Percentiles rank a stretch among this genome's conserved stretches.
These are phyloP conservation scores for Drosophila yooni DNA, from an alignment of 2,888 invertebrate genomes.

Conservation along the genomic window DNA sequence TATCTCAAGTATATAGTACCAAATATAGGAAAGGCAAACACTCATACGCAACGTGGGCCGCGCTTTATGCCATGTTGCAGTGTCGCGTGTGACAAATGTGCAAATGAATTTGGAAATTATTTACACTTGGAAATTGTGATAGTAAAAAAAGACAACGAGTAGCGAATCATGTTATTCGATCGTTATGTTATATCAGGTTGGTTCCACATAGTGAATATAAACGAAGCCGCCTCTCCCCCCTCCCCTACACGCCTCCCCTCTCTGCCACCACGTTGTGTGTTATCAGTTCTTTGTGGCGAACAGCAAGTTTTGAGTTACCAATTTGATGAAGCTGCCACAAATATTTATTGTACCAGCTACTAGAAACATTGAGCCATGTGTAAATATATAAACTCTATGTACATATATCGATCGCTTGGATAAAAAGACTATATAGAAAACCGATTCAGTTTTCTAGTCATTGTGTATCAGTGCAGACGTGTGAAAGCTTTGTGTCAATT, in stretches of 20 bases:
- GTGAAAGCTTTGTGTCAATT: constrained; percentile 2
- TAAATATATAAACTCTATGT: constrained; percentile 3
- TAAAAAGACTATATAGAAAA: constrained; percentile 14
- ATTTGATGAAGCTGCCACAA: constrained; percentile 47
- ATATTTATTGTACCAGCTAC: constrained; percentile 40
- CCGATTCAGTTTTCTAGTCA: constrained; percentile 34
- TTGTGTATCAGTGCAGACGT: constrained; percentile 50
- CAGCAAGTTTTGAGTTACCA: constrained; percentile 49
- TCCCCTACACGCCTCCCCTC: background rate
- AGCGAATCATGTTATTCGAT: constrained; percentile 82
- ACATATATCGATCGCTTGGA: background rate
- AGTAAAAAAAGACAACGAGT: constrained; percentile 30
- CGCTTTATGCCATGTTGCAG: constrained; percentile 35
- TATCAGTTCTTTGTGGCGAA: constrained; percentile 49
- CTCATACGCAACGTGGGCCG: constrained; percentile 61
- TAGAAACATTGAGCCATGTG: constrained; percentile 26
- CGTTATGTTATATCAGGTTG: constrained; percentile 84
- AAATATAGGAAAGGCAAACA: constrained; percentile 21
- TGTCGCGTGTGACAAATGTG: constrained; percentile 52
- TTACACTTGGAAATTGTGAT: constrained; percentile 55
- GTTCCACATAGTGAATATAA: constrained; percentile 41
- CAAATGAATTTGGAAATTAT: constrained; percentile 25
- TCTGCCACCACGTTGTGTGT: constrained; percentile 10
- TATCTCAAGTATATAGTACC: constrained; percentile 10
- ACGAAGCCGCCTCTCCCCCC: background rate